Evolutionary conservation across 2,797 vertebrate genomes (phyloP), one percentile per base, ranked within the genome.

Genomic region (Onychomys leucogaster): DNA sequence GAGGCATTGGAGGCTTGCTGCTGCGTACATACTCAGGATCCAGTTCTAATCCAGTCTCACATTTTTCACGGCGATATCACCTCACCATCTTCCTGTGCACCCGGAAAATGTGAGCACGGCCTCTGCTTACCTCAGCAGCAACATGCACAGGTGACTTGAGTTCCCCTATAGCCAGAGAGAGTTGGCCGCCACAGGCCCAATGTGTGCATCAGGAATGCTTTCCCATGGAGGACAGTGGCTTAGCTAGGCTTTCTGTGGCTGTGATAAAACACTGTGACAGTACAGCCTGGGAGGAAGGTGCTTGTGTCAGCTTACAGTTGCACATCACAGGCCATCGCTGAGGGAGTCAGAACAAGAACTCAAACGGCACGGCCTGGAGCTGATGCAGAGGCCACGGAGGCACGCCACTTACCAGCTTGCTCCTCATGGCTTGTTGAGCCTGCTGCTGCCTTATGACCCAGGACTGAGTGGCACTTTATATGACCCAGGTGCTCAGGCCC

Each of bases 11-110:
- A 52, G 3, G 0, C n/a, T n/a, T 57, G 32, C 6, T 5, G 4
- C 6, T 29, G 63, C 4, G 0, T 11, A 0, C 0, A 11, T 43
- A 0, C 61, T 69, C 11, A 1, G 10, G 4, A 10, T 76, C 57
- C 29, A 19, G 25, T 75, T 43, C 65, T 32, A 73, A 41, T 17
- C 52, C 75, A 73, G 73, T 32, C 52, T 41, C 5, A 37, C n/a
- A 25, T 23, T 23, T 32, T 23, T 55, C 34, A 7, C 78, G 5
- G 23, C 55, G 69, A 37, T 41, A 9, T 29, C 16, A 37, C 65
- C 67, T 75, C 55, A 46, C 49, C n/a, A 65, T 78, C 65, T 41
- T 80, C 23, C 34, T 23, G 52, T 32, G 52, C 11, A 2, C 2
- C 12, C 57, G 19, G 43, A 11, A 37, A 41, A 13, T 17, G 29